Conservation (phyloP, 2,888 invertebrate genomes). For the Tribolium freemani region DNA sequence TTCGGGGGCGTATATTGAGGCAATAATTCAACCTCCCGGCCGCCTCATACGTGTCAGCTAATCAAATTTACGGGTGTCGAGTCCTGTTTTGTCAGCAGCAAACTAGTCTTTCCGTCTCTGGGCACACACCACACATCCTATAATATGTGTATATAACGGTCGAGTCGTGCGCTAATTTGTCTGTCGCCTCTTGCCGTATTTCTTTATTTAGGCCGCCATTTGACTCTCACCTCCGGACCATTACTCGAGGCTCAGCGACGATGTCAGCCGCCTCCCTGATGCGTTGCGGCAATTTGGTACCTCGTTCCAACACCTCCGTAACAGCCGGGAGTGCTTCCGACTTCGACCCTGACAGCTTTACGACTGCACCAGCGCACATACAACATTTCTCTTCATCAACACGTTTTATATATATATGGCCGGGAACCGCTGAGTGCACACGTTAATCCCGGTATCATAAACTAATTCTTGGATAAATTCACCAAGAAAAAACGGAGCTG, state of each 20-base stretch:
- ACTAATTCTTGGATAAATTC: slow-evolving; percentile 42
- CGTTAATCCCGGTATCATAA: slow-evolving; percentile 49
- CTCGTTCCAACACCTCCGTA: slow-evolving; percentile 60
- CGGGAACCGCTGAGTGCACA: slow-evolving; percentile 51
- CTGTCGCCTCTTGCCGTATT: slow-evolving; percentile 66
- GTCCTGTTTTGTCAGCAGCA: slow-evolving; percentile 56
- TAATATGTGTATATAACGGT: slow-evolving; percentile 47
- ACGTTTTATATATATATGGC: slow-evolving; percentile 42
- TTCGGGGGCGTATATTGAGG: slow-evolving; percentile 57
- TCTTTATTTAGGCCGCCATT: slow-evolving; percentile 68
- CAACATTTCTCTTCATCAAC: slow-evolving; percentile 65
- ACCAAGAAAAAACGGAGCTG: slow-evolving; percentile 19
- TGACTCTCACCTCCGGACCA: slow-evolving; percentile 65
- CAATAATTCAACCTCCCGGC: slow-evolving; percentile 64
- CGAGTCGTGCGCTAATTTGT: slow-evolving; percentile 66
- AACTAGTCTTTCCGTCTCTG: slow-evolving; percentile 53
- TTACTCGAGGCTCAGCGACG: slow-evolving; percentile 59
- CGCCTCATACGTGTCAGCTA: slow-evolving; percentile 66
- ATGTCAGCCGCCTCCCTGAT: slow-evolving; percentile 57
- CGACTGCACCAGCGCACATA: slow-evolving; percentile 59
- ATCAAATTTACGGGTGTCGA: slow-evolving; percentile 66
- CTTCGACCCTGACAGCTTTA: slow-evolving; percentile 64
- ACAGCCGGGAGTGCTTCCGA: slow-evolving; percentile 62
- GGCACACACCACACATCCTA: slow-evolving; percentile 45
- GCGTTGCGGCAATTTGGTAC: slow-evolving; percentile 61